phyloP scores from a whole-genome alignment of 2,113 vertebrate species.

The Stomatorhinus ivindoensis region DNA sequence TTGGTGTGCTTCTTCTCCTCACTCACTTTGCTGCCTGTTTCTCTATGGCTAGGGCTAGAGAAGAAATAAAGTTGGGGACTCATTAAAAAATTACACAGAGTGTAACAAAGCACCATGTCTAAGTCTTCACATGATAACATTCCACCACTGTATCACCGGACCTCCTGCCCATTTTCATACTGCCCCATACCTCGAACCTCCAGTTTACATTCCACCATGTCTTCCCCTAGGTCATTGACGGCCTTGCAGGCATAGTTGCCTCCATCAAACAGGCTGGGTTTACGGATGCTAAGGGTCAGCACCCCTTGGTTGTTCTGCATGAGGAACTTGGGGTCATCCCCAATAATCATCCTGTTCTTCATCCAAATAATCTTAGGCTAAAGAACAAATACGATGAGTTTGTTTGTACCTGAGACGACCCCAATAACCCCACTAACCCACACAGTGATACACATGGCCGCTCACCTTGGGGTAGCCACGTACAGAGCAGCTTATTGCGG shows the following conservation, averaged over 20 bases:
- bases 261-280: constrained; percentile 67
- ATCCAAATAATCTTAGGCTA: constrained; percentile 78
- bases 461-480: constrained; percentile 73
- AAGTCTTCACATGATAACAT: not conserved
- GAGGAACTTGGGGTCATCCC: constrained; percentile 74
- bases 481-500: constrained; percentile 78
- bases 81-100: not conserved
- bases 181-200: constrained; percentile 68
- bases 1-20: constrained; percentile 34
- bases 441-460: not conserved
- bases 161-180: not conserved
- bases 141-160: not conserved
- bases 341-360: constrained; percentile 81
- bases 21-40: constrained; percentile 40
- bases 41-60: constrained; percentile 45
- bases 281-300: constrained; percentile 77
- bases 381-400: not conserved
- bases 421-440: not conserved
- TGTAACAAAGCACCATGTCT: not conserved
- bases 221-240: constrained; percentile 75
- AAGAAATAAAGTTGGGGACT: not conserved
- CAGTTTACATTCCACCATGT: constrained; percentile 74
- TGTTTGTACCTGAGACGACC: not conserved
- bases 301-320: constrained; percentile 80
- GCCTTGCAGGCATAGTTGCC: constrained; percentile 75